phyloP scores from a whole-genome alignment of 2,113 vertebrate species.

The Cichladusa arquata region DNA sequence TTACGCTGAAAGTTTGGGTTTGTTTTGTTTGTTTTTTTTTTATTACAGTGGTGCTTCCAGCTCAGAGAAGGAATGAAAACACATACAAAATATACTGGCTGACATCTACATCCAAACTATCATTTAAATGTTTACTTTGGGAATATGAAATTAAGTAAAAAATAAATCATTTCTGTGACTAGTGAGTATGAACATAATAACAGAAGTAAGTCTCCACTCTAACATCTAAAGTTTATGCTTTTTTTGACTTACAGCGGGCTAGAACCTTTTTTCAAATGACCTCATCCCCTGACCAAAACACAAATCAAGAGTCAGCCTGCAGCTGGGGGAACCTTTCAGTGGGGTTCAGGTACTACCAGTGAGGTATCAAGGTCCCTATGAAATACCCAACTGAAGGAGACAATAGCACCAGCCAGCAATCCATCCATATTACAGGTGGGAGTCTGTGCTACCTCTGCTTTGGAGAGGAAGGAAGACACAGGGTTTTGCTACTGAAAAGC shows the following conservation, averaged over 20 bases:
- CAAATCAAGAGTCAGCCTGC: not conserved
- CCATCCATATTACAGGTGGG: fast-evolving
- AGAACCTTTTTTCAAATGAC: not conserved
- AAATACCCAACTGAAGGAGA: not conserved
- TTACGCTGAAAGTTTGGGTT: not conserved
- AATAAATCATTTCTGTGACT: not conserved
- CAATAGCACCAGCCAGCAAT: not conserved
- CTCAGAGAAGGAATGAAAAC: not conserved
- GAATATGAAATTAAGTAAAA: not conserved
- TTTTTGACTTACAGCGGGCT: not conserved
- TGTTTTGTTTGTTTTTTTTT: not conserved
- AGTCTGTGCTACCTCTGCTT: not conserved
- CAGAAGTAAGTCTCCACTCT: not conserved
- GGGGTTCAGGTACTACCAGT: not conserved
- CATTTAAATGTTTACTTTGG: not conserved
- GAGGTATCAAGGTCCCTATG: not conserved
- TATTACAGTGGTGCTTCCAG: not conserved
- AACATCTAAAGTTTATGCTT: not conserved
- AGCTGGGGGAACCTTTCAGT: not conserved
- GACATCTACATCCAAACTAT: not conserved
- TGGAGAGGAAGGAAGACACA: not conserved
- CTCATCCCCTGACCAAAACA: not conserved
- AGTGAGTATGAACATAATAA: not conserved
- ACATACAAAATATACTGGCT: not conserved
- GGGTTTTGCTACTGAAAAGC: not conserved